Evolutionary conservation across 2,888 invertebrate species (phyloP), one percentile per base, ranked within the genome.

Genomic region (Thecophora atra): DNA sequence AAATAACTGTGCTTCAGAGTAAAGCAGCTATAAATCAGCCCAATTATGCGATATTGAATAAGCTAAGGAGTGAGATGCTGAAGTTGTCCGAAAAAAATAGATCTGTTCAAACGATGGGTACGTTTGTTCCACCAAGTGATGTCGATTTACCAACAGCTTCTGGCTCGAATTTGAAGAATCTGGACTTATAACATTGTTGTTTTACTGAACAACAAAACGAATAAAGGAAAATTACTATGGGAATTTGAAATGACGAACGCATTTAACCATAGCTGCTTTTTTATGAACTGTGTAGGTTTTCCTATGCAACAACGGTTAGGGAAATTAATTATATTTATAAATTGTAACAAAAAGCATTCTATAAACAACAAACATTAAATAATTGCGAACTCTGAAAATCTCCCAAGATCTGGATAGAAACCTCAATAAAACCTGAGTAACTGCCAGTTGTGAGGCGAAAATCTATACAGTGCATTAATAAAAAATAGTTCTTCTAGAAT

Each of bases 11-110:
- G 47, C 87, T 97, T n/a, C 94, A 94, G 84, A 92, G 94, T 82
- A 93, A 94, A 86, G 96, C 96, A 4, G 92, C 94, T 0, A 91
- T 94, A 63, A 96, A 97, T 88, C 93, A 94, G 78, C 97, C 97
- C 28, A 97, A 97, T 87, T 91, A 93, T 87, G 96, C 96, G 0
- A 97, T 97, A 78, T 88, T 97, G 28, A 91, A 92, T 73, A 97
- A 97, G 81, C 88, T 98, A 24, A 89, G 92, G 72, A 86, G 90
- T 72, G 97, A 97, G 88, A 94, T 98, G 94, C 82, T 87, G 0
- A 94, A 93, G 83, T 85, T 96, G 54, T 87, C 90, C 17, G 92
- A 91, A 68, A 89, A 91, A 72, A 90, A 89, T 77, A 88, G 85
- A 79, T 88, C 89, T 0, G 88, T 91, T 6, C 89, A 89, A 54